Base-by-base conservation (phyloP, 2,113 vertebrate genomes). In the Cheilinus undulatus region DNA sequence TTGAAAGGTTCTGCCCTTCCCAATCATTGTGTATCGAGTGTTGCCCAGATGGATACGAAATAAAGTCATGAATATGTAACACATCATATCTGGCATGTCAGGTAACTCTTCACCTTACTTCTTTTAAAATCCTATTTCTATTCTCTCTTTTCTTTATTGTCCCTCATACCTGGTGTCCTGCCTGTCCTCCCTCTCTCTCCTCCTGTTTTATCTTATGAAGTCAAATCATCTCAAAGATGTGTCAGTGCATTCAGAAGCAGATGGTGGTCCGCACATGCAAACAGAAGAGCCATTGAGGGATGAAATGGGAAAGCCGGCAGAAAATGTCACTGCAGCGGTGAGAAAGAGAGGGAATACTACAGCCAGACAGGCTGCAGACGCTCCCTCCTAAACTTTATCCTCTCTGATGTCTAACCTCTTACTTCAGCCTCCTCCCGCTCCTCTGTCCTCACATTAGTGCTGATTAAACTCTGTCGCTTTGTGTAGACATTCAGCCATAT, bases 301-400 rank as follows among this genome's bases (percentile, higher is more conserved):
- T 83, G 28, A 85, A 86, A 85, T 77, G 40, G 75, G 45, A 80
- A 76, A 84, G 28, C 43, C 59, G n/a, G 60, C 23, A 26, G 50
- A 76, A 84, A 76, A 86, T 83, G 63, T 72, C 82, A 82, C 51
- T 42, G 76, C 61, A 32, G 73, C 26, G 56, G 54, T 62, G 75
- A 75, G 69, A 71, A 76, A 73, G 58, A 61, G 67, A 32, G 50
- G 63, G 54, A 82, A 65, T 50, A 60, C 69, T 56, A 15, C 46
- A 4, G 0, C 9, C 48, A 49, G 51, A 48, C 50, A 26, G 7
- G 7, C 61, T 51, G 48, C 49, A 69, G 52, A 88, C 34, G 67
- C 34, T 73, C 53, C 73, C 73, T 62, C 58, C 49, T 58, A 23
- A 63, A 61, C 6, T 64, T 48, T 17, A 59, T 24, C 49, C 42